Conservation (phyloP, 2,797 vertebrate species). For the Pipistrellus nathusii region DNA sequence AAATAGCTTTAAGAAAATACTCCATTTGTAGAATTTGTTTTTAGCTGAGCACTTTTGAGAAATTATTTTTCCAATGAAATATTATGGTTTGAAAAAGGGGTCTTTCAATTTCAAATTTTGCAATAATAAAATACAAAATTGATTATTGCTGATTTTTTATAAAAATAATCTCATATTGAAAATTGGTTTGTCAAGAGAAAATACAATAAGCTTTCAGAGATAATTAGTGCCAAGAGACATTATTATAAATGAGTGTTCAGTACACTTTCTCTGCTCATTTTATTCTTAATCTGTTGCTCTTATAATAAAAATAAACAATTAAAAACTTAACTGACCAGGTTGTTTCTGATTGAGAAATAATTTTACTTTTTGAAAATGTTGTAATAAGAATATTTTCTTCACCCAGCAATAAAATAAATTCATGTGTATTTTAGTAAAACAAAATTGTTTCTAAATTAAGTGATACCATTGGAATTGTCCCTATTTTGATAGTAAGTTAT, state of each 20-base stretch:
- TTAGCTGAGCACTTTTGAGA: background rate
- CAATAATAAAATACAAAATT: background rate
- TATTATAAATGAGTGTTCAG: background rate
- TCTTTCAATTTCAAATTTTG: conserved; percentile 7
- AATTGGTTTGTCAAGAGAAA: background rate
- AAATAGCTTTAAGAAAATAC: background rate
- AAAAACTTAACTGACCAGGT: background rate
- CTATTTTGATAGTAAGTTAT: background rate
- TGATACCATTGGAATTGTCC: background rate
- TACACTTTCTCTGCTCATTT: background rate
- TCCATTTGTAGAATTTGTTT: background rate
- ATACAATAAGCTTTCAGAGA: background rate
- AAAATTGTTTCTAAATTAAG: background rate
- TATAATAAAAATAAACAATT: background rate
- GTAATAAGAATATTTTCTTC: background rate
- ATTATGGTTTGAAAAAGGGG: background rate
- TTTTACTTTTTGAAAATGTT: background rate
- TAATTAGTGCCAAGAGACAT: background rate
- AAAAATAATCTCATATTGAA: background rate
- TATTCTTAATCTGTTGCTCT: background rate
- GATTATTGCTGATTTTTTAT: background rate
- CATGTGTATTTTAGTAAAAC: background rate
- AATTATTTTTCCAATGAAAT: background rate
- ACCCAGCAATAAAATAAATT: background rate
- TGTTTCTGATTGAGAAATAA: background rate